Base-by-base conservation (phyloP, 2,113 vertebrate genomes). In the Eleginops maclovinus region DNA sequence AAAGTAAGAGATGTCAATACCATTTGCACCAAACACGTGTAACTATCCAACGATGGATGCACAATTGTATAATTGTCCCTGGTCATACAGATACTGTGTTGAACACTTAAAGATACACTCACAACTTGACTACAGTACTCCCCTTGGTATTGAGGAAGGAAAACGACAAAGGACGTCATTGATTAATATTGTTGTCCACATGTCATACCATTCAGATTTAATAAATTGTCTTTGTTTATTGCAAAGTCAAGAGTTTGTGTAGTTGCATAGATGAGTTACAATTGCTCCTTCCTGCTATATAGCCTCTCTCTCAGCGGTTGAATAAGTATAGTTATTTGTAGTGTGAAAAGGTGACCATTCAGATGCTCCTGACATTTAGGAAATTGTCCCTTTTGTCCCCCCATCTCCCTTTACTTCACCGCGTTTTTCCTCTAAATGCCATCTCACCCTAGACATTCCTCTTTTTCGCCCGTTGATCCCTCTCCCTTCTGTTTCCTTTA, bases 321-420 rank as follows among this genome's bases (percentile, higher is more conserved):
- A 82, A 65, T 69, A 49, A 58, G 44, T 58, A 46, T 67, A 7
- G 26, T 69, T 70, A 74, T 86, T 78, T 76, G 31, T 78, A 49
- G 61, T 44, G 77, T 77, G 46, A 53, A 89, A 40, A 76, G 68
- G 79, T 85, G 75, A 82, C 72, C 75, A 78, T 75, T 85, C 62
- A 86, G 61, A 89, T 72, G 85, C 67, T 83, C 36, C 47, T 90
- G 88, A 88, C 89, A 91, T 92, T 92, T 92, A 47, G 54, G 47
- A 82, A 88, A 89, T 78, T 76, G 79, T 88, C 75, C 77, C 77
- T 77, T 89, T 81, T 84, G 56, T 86, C 80, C 81, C 54, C 54
- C 64, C 64, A 43, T 66, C 56, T 70, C 69, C 44, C 75, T 82
- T 82, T 80, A 83, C 84, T 86, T 72, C 58, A 47, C 47, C 13